phyloP scores from a whole-genome alignment of 1,140 invertebrate genomes.

The Heliconius eleuchia region DNA sequence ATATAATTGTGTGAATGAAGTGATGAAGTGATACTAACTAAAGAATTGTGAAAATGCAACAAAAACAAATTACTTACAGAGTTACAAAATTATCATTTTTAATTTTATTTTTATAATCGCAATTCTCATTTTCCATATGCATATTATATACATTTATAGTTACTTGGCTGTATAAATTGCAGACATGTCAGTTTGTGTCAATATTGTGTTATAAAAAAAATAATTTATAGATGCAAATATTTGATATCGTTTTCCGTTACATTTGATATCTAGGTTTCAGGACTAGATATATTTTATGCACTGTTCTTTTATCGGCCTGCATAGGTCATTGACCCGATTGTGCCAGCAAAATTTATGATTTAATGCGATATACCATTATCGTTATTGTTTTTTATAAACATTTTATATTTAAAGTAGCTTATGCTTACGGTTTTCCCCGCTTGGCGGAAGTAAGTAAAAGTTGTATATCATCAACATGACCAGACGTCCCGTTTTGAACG shows the following conservation, averaged over 20 bases:
- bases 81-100: too few species aligned
- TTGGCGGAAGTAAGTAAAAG: too few species aligned
- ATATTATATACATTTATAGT: background rate
- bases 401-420: background rate
- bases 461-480: too few species aligned
- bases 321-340: background rate
- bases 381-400: background rate
- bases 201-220: background rate
- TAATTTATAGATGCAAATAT: background rate
- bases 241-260: slow-evolving; percentile 12
- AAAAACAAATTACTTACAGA: too few species aligned
- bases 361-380: slow-evolving; percentile 3
- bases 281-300: slow-evolving; percentile 9
- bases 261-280: slow-evolving; percentile 12
- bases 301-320: slow-evolving; percentile 8
- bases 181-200: background rate
- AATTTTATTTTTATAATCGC: background rate
- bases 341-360: slow-evolving; percentile 10
- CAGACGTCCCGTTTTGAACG: too few species aligned
- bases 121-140: background rate
- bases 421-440: too few species aligned
- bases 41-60: too few species aligned
- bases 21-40: too few species aligned
- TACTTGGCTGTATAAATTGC: background rate
- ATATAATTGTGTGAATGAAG: too few species aligned